Conservation (phyloP, 30 jellyfish, hydroid and myxozoan genomes). For the Chrysaora quinquecirrha region DNA sequence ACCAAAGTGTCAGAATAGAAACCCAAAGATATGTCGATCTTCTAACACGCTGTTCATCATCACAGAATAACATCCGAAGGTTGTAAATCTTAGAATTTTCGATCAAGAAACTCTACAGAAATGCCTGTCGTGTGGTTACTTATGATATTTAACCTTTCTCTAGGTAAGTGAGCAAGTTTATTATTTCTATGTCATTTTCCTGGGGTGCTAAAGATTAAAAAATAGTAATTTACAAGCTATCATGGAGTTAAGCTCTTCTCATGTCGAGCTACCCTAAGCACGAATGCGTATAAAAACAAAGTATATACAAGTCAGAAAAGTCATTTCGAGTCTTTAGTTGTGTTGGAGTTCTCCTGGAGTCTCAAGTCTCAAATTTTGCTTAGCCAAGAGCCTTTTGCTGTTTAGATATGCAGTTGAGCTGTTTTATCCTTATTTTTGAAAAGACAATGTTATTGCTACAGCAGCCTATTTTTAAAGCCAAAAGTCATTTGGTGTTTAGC, state of each 20-base stretch:
- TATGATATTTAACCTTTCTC: conserved; percentile 5
- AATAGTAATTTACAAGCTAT: neutral
- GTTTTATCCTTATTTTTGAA: no score
- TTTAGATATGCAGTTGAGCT: no score
- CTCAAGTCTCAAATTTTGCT: no score
- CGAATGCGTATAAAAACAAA: neutral
- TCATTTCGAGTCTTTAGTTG: no score
- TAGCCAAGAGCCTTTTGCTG: no score
- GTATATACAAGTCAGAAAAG: neutral
- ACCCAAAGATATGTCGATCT: conserved; percentile 7
- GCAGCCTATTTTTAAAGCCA: no score
- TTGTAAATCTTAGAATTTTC: conserved; percentile 44
- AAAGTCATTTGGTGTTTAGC: no score
- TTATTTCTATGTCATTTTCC: conserved; percentile 23
- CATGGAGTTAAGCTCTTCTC: neutral
- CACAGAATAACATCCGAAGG: conserved; percentile 28
- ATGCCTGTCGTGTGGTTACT: conserved; percentile 44
- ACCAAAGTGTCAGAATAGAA: conserved; percentile 35
- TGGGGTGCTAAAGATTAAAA: conserved; percentile 57
- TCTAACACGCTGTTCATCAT: conserved; percentile 57
- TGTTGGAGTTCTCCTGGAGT: no score
- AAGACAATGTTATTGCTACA: no score
- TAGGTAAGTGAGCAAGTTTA: conserved; percentile 26
- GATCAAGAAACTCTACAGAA: neutral
- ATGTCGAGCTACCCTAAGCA: neutral